A percentile compares a stretch with the other conserved stretches of the same genome.
phyloP scores from a whole-genome alignment of 2,797 vertebrate genomes.

The Chelmon rostratus region DNA sequence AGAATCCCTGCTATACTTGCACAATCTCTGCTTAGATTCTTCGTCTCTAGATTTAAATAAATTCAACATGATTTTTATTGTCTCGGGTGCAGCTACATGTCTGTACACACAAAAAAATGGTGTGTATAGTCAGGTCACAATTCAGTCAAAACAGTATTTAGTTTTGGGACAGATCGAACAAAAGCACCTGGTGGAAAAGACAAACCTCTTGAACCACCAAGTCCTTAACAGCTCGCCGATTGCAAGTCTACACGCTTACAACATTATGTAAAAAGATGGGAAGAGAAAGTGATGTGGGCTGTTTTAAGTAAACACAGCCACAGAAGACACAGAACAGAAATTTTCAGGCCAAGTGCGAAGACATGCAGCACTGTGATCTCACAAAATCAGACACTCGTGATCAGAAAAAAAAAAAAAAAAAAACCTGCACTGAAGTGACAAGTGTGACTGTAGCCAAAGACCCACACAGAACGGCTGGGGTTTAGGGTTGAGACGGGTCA shows the following conservation, averaged over 20 bases:
- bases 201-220: slow-evolving; percentile 4
- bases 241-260: slow-evolving; percentile 1
- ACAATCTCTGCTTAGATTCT: neutral
- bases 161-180: slow-evolving; percentile 12
- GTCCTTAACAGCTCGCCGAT: neutral
- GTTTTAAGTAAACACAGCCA: slow-evolving; percentile 45
- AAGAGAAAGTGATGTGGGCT: slow-evolving; percentile 6
- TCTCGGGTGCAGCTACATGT: slow-evolving; percentile 11
- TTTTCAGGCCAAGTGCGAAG: slow-evolving; percentile 9
- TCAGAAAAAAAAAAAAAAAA: slow-evolving; percentile 25
- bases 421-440: slow-evolving; percentile 41
- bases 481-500: slow-evolving; percentile 62
- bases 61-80: slow-evolving; percentile 7
- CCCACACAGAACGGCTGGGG: slow-evolving; percentile 13
- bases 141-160: slow-evolving; percentile 36
- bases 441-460: slow-evolving; percentile 42
- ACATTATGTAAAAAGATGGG: slow-evolving; percentile 9
- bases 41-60: neutral
- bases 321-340: slow-evolving; percentile 8
- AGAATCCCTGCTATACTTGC: neutral
- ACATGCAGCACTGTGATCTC: slow-evolving; percentile 26
- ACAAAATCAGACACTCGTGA: slow-evolving; percentile 45
- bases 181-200: slow-evolving; percentile 30
- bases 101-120: slow-evolving; percentile 7
- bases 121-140: slow-evolving; percentile 23